Conservation (phyloP, 2,113 vertebrate species). For the Oreotragus oreotragus region DNA sequence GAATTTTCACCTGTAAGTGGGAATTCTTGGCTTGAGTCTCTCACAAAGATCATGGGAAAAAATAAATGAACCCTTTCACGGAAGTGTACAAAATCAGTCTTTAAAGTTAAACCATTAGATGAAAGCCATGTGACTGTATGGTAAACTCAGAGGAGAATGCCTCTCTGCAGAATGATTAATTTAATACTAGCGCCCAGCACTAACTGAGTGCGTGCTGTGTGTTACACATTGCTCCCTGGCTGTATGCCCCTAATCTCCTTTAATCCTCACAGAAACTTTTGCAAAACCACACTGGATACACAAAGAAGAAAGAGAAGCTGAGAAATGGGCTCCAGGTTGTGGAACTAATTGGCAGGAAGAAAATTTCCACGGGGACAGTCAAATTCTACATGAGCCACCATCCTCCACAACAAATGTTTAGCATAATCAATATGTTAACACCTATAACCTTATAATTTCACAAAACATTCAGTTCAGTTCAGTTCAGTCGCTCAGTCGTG, state of each 20-base stretch:
- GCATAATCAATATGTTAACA: neutral
- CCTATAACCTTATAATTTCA: neutral
- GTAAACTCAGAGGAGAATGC: neutral
- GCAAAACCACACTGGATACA: neutral
- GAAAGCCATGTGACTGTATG: neutral
- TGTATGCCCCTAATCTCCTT: neutral
- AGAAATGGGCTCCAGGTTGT: neutral
- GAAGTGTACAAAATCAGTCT: neutral
- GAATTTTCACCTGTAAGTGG: neutral
- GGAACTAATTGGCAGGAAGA: neutral
- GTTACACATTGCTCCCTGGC: neutral
- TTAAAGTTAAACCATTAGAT: neutral
- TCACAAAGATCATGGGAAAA: neutral
- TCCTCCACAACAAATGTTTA: neutral
- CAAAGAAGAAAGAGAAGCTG: neutral
- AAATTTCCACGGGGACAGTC: neutral
- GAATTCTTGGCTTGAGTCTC: neutral
- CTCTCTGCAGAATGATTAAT: neutral
- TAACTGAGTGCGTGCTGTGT: neutral
- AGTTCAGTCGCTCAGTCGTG: neutral
- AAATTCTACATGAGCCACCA: neutral
- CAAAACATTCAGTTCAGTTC: too few relatives aligned
- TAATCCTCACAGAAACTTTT: neutral
- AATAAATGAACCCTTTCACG: neutral
- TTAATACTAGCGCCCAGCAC: neutral